Percentiles rank a stretch among this genome's conserved stretches.
phyloP scores from a whole-genome alignment of 2,888 invertebrate species.

The Vannuccia rotundouncinata region DNA sequence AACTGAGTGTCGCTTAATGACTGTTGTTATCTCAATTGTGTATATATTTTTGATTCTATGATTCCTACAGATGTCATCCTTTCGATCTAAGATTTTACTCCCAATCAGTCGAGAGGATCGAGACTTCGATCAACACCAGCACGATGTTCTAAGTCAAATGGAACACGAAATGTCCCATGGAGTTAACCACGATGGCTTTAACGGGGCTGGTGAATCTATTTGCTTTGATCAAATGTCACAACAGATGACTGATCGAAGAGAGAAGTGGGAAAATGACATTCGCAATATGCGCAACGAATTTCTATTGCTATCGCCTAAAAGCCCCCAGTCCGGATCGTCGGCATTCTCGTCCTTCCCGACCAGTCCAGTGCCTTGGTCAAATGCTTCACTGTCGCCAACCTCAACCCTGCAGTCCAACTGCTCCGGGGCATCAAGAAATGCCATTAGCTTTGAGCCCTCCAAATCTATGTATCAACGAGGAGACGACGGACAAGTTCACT shows the following conservation, averaged over 20 bases:
- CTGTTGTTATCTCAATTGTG: too few species aligned
- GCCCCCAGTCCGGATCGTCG: background rate
- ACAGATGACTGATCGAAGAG: background rate
- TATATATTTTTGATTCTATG: too few species aligned
- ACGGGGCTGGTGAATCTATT: background rate
- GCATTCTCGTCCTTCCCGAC: background rate
- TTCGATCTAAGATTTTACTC: conserved; percentile 51
- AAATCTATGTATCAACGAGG: background rate
- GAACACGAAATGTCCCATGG: background rate
- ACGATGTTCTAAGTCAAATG: background rate
- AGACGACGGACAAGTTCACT: conserved; percentile 37
- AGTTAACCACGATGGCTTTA: background rate
- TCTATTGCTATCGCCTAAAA: background rate
- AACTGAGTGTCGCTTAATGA: too few species aligned
- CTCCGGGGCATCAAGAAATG: background rate
- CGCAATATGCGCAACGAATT: background rate
- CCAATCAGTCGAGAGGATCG: conserved; percentile 52
- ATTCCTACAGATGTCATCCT: background rate
- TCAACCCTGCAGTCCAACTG: background rate
- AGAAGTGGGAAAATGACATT: background rate
- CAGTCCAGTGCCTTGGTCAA: background rate
- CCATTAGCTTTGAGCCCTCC: background rate
- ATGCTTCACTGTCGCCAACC: background rate
- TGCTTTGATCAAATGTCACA: background rate
- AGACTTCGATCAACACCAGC: conserved; percentile 52